Evolutionary conservation across 2,888 invertebrate genomes (phyloP).

Genomic region (Cylindroiulus punctatus): DNA sequence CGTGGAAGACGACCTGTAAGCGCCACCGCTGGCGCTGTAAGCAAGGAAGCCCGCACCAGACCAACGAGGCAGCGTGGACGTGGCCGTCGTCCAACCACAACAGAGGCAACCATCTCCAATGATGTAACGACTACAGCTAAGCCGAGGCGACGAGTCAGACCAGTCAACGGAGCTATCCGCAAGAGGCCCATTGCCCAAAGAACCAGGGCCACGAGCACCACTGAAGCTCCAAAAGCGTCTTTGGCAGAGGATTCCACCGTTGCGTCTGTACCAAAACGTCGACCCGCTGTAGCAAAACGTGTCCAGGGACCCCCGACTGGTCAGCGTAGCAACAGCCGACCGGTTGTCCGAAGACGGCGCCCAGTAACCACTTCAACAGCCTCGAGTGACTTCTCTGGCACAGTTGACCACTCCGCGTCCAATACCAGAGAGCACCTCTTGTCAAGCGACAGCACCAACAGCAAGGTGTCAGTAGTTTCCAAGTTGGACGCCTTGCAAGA

Average conservation of each 20-base stretch:
- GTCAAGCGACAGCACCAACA: conserved; percentile 48
- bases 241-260: not conserved
- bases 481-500: conserved; percentile 8
- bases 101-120: not conserved
- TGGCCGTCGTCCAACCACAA: conserved; percentile 33
- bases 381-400: not conserved
- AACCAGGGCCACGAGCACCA: not conserved
- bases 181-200: conserved; percentile 32
- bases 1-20: conserved; percentile 1
- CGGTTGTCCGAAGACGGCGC: conserved; percentile 40
- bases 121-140: conserved; percentile 34
- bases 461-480: conserved; percentile 33
- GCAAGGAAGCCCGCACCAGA: conserved; percentile 35
- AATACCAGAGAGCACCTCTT: not conserved
- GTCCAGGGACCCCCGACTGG: conserved; percentile 37
- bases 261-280: not conserved
- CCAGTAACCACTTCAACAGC: conserved; percentile 1
- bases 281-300: conserved; percentile 40
- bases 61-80: conserved; percentile 24
- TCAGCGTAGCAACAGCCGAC: not conserved
- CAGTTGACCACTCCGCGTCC: conserved; percentile 44
- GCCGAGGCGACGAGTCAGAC: conserved; percentile 46
- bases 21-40: not conserved
- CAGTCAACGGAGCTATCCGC: not conserved
- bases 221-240: not conserved